Percentiles rank a stretch among this genome's conserved stretches.
These are phyloP conservation scores for Salarias fasciatus DNA, from an alignment of 2,797 vertebrate genomes.

Conservation along the genomic window DNA sequence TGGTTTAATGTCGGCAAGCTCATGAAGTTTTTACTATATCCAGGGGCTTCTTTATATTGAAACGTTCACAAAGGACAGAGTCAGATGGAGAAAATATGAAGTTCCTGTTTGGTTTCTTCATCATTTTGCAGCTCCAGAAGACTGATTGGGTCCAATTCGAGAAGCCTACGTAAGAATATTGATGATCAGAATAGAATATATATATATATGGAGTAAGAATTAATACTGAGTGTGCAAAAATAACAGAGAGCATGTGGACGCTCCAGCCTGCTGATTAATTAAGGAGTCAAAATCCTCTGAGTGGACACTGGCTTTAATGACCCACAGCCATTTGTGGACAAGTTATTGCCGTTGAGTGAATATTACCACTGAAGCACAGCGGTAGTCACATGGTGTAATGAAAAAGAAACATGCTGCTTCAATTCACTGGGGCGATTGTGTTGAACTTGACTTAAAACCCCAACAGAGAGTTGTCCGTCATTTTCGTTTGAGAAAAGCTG, in stretches of 20 bases:
- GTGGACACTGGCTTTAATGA: slow-evolving; percentile 48
- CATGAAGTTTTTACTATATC: slow-evolving; percentile 2
- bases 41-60: background rate
- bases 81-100: background rate
- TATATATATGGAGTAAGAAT: slow-evolving; percentile 19
- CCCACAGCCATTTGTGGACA: slow-evolving; percentile 7
- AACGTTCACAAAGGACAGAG: background rate
- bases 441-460: slow-evolving; percentile 18
- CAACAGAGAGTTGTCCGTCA: slow-evolving; percentile 8
- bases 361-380: slow-evolving; percentile 31
- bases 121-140: background rate
- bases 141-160: slow-evolving; percentile 35
- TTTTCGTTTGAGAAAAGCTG: slow-evolving; percentile 3
- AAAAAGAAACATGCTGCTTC: slow-evolving; percentile 44
- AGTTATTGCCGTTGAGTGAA: slow-evolving; percentile 40
- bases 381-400: slow-evolving; percentile 35
- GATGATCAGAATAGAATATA: slow-evolving; percentile 1
- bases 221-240: slow-evolving; percentile 1
- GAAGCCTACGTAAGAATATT: background rate
- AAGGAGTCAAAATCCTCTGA: slow-evolving; percentile 21
- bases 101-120: background rate
- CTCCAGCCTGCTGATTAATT: slow-evolving; percentile 37
- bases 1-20: background rate
- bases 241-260: background rate
- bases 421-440: background rate